Conservation (phyloP, 1,140 invertebrate genomes). For the Melipona quadrifasciata region DNA sequence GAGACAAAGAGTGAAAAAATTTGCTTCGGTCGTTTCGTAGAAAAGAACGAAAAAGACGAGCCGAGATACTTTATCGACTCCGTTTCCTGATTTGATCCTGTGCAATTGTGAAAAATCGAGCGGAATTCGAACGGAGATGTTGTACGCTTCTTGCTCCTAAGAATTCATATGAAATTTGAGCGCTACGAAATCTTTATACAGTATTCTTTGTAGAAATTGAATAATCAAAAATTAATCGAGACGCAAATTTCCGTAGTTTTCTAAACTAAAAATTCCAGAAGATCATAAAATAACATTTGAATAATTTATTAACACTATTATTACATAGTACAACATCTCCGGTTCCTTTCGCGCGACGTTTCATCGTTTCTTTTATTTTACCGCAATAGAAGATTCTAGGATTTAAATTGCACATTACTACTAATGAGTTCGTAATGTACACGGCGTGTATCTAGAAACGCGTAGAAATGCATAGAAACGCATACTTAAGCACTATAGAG, state of each 20-base stretch:
- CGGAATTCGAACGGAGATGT: not conserved
- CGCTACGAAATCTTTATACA: not conserved
- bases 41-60: not conserved
- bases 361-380: conserved; percentile 8
- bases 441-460: conserved; percentile 51
- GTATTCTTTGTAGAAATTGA: not conserved
- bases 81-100: conserved; percentile 12
- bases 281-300: no score
- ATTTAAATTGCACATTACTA: conserved; percentile 35
- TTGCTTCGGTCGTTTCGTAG: not conserved
- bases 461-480: conserved; percentile 57
- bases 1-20: not conserved
- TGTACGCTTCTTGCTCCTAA: rapidly evolving
- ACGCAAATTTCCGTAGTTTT: no score
- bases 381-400: not conserved
- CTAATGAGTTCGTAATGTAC: conserved; percentile 20
- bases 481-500: conserved; percentile 52
- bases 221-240: no score
- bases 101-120: not conserved
- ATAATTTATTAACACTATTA: no score
- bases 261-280: no score
- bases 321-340: not conserved
- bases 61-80: not conserved
- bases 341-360: not conserved
- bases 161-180: not conserved